Conservation (phyloP, 2,797 vertebrate species). For the Distichodus sexfasciatus region DNA sequence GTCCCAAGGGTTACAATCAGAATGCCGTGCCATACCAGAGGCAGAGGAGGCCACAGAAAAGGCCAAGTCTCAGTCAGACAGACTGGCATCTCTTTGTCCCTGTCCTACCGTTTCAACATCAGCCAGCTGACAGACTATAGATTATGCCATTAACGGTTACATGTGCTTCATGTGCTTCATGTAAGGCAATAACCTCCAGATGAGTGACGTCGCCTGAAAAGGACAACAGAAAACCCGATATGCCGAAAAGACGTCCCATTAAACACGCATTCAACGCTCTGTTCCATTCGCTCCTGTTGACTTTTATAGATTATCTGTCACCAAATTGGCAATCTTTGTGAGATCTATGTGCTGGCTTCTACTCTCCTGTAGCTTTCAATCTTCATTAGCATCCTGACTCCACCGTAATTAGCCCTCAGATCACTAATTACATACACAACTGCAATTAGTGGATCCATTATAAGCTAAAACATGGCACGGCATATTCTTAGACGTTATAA, state of each 20-base stretch:
- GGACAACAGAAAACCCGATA: background rate
- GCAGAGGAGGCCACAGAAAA: background rate
- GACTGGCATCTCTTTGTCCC: background rate
- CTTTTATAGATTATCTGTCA: background rate
- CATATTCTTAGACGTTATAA: conserved; percentile 12
- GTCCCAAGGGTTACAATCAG: background rate
- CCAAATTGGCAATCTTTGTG: background rate
- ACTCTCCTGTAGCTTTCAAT: conserved; percentile 29
- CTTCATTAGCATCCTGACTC: conserved; percentile 45
- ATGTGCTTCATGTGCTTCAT: background rate
- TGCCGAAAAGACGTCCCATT: background rate
- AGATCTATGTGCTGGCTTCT: background rate
- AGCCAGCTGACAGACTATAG: background rate
- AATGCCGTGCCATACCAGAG: background rate
- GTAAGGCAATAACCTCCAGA: background rate
- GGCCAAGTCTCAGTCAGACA: background rate
- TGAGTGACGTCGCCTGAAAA: background rate
- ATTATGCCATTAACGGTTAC: too few relatives aligned
- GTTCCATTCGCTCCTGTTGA: background rate
- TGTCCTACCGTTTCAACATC: background rate
- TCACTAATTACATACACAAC: conserved; percentile 53
- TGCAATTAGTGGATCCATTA: conserved; percentile 39
- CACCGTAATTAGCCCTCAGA: conserved; percentile 38
- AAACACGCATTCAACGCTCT: background rate
- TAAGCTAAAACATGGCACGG: conserved; percentile 17